Percentiles rank a stretch among this genome's conserved stretches.
Conservation (phyloP, 2,113 vertebrate species). For the Empidonax traillii region DNA sequence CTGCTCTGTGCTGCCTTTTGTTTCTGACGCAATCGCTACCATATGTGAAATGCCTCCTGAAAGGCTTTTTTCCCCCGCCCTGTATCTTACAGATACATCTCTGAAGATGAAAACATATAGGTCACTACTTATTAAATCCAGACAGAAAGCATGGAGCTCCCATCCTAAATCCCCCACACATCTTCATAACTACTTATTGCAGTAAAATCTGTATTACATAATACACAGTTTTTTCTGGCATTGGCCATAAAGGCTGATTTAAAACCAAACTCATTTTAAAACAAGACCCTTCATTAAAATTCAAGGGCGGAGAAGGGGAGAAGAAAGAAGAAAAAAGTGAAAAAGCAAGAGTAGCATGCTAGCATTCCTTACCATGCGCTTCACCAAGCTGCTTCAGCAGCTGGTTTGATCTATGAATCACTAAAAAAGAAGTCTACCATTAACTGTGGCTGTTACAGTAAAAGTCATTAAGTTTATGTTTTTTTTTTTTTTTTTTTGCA, state of each 20-base stretch:
- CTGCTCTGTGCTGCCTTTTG: background rate
- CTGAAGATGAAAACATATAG: background rate
- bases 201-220: background rate
- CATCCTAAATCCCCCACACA: background rate
- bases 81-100: background rate
- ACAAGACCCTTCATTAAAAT: background rate
- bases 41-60: background rate
- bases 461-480: background rate
- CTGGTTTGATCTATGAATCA: background rate
- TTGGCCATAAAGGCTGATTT: background rate
- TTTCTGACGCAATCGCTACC: background rate
- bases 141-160: background rate
- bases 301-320: fast-evolving
- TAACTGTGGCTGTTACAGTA: background rate
- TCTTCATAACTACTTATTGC: background rate
- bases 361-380: background rate
- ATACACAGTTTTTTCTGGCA: background rate
- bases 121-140: background rate
- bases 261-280: background rate
- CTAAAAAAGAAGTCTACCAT: background rate
- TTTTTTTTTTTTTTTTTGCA: background rate
- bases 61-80: background rate
- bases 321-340: background rate
- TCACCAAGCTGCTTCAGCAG: background rate
- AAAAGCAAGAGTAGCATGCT: background rate